Conservation (phyloP, 2,888 invertebrate species). For the Agonopterix subpropinquella region DNA sequence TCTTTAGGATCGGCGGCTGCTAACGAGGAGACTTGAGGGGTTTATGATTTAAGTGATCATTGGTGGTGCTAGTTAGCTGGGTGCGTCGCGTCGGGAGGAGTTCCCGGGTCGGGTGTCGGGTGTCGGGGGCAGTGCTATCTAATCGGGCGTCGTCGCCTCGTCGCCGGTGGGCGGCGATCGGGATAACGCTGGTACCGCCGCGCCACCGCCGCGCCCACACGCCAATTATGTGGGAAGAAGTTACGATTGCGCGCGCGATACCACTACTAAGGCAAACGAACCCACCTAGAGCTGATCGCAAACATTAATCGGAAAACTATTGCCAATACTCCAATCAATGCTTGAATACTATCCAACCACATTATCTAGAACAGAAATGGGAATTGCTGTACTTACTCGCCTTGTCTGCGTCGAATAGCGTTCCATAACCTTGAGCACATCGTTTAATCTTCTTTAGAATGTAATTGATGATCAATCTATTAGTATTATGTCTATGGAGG, state of each 20-base stretch:
- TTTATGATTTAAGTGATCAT: slow-evolving; percentile 30
- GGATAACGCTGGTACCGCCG: slow-evolving; percentile 58
- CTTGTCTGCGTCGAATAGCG: no score
- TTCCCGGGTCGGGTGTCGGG: slow-evolving; percentile 53
- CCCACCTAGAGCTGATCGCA: slow-evolving; percentile 47
- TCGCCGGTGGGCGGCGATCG: slow-evolving; percentile 69
- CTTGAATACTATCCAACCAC: slow-evolving; percentile 12
- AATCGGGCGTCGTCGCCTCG: slow-evolving; percentile 58
- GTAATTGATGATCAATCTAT: no score
- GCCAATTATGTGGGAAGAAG: slow-evolving; percentile 75
- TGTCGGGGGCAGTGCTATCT: slow-evolving; percentile 58
- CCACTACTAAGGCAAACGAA: slow-evolving; percentile 55
- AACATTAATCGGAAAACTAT: slow-evolving; percentile 59
- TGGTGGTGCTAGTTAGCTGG: slow-evolving; percentile 22
- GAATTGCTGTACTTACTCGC: slow-evolving; percentile 1
- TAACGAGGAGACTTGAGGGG: slow-evolving; percentile 18
- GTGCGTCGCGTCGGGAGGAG: slow-evolving; percentile 32
- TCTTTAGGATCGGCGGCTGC: slow-evolving; percentile 13
- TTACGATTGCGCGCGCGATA: slow-evolving; percentile 64
- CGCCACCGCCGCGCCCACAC: slow-evolving; percentile 65
- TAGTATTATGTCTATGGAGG: no score
- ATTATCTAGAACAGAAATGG: slow-evolving; percentile 7
- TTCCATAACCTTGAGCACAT: no score
- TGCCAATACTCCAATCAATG: slow-evolving; percentile 52
- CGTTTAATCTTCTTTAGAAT: no score